Percentiles rank a stretch among this genome's conserved stretches.
Evolutionary conservation across 2,113 vertebrate genomes (phyloP).

Genomic region (Lophura nycthemera): DNA sequence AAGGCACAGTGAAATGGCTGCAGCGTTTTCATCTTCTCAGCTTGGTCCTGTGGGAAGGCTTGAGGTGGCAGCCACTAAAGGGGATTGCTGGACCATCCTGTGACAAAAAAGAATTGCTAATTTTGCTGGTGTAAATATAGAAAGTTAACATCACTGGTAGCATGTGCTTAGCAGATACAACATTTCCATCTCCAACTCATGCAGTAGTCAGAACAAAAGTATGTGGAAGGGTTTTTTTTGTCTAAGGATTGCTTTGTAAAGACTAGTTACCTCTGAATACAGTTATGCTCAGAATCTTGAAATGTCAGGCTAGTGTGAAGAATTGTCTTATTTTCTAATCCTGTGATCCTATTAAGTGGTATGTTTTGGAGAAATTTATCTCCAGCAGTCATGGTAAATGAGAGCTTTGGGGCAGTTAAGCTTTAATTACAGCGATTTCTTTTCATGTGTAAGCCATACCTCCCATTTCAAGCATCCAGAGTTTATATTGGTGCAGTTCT

Average conservation of each 20-base stretch:
- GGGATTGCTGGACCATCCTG: neutral
- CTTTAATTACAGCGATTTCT: constrained; percentile 1
- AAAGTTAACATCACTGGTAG: neutral
- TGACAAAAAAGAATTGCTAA: neutral
- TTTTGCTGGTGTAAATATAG: constrained; percentile 23
- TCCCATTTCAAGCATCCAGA: fast-evolving
- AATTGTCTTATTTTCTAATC: constrained; percentile 7
- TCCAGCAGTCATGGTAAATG: neutral
- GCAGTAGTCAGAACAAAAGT: constrained; percentile 23
- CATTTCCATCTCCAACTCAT: constrained; percentile 3
- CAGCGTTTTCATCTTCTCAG: neutral
- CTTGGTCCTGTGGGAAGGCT: neutral
- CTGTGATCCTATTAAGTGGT: constrained; percentile 4
- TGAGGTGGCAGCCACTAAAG: neutral
- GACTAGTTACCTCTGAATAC: neutral
- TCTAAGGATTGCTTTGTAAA: neutral
- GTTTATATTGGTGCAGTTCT: neutral
- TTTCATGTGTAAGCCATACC: neutral
- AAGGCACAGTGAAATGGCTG: neutral
- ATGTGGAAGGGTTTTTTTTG: neutral
- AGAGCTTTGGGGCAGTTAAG: neutral
- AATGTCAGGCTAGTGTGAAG: neutral
- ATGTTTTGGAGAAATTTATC: constrained; percentile 5
- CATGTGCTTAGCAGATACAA: neutral
- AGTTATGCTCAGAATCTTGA: neutral